Percentiles rank a stretch among this genome's conserved stretches.
These are phyloP conservation scores for Pachymerium ferrugineum DNA, from an alignment of 2,888 invertebrate genomes.

Conservation along the genomic window DNA sequence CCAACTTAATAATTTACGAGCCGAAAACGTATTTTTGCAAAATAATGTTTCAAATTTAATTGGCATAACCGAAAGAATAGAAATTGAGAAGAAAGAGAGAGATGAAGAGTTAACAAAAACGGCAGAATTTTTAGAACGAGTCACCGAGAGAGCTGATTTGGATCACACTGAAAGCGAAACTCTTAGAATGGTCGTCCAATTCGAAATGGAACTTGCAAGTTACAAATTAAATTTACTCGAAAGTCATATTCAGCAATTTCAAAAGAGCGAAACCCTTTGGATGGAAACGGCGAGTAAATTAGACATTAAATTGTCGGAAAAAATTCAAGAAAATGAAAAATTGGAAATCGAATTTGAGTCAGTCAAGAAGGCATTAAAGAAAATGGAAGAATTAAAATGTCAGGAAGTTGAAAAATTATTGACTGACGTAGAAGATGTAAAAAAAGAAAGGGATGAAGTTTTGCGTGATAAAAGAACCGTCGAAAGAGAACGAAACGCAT, in stretches of 20 bases:
- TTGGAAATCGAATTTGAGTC: not conserved
- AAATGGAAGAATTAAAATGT: too few relatives aligned
- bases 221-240: not conserved
- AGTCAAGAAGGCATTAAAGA: too few relatives aligned
- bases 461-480: too few relatives aligned
- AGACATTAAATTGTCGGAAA: too few relatives aligned
- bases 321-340: not conserved
- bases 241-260: not conserved
- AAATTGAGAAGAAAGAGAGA: not conserved
- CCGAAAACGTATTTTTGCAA: too few relatives aligned
- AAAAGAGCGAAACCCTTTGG: not conserved
- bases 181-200: not conserved
- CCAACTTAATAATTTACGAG: too few relatives aligned
- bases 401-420: too few relatives aligned
- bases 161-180: not conserved
- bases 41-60: too few relatives aligned
- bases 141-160: not conserved
- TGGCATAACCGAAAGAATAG: too few relatives aligned
- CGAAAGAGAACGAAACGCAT: too few relatives aligned
- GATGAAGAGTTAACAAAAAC: not conserved
- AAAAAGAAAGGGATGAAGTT: too few relatives aligned
- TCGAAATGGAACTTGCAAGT: not conserved
- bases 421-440: too few relatives aligned
- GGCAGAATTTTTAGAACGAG: not conserved
- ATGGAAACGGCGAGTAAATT: not conserved